These are phyloP conservation scores for Hephaestus fuliginosus DNA, from an alignment of 2,797 vertebrate species.

Conservation along the genomic window DNA sequence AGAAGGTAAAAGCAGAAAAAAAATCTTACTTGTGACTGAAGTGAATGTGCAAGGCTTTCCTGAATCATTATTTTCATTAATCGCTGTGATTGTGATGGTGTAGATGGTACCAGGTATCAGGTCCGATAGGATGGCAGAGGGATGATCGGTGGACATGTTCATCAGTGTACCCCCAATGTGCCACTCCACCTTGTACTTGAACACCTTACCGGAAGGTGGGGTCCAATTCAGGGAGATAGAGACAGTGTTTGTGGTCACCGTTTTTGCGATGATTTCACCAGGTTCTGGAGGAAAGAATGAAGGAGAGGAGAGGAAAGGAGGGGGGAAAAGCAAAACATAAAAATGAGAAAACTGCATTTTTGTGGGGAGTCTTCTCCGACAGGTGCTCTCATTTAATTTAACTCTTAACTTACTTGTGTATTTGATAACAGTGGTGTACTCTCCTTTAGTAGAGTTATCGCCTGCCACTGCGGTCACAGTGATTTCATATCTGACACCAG, in stretches of 20 bases:
- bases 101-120: slow-evolving; percentile 44
- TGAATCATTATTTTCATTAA: slow-evolving; percentile 23
- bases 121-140: slow-evolving; percentile 1
- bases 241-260: background rate
- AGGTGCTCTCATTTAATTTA: background rate
- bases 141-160: fast-evolving
- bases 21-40: slow-evolving; percentile 36
- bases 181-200: slow-evolving; percentile 34
- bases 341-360: background rate
- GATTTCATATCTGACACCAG: slow-evolving; percentile 22
- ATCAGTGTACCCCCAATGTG: background rate
- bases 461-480: slow-evolving; percentile 48
- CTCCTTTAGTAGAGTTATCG: slow-evolving; percentile 19
- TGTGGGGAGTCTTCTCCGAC: too few species aligned
- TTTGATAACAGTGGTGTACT: fast-evolving
- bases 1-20: too few species aligned
- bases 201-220: slow-evolving; percentile 13
- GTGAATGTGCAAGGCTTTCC: slow-evolving; percentile 8
- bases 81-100: slow-evolving; percentile 25
- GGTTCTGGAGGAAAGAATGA: slow-evolving; percentile 26
- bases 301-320: background rate
- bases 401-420: slow-evolving; percentile 54
- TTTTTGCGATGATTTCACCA: background rate
- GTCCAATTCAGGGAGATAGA: slow-evolving; percentile 46
- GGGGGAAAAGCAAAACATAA: background rate